Conservation (phyloP, 2,888 invertebrate species). For the Leptothorax acervorum region DNA sequence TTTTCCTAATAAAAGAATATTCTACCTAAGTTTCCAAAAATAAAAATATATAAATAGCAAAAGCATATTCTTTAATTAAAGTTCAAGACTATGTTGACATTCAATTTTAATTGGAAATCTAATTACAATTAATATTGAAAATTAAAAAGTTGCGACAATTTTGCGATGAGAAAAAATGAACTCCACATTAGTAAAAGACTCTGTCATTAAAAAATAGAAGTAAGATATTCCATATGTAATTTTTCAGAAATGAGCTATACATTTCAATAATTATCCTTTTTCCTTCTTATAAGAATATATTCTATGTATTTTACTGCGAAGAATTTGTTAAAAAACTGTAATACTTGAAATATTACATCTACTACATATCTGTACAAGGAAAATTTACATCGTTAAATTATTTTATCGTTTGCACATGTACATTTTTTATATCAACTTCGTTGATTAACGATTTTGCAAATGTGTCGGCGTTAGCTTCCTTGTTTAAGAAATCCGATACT, state of each 20-base stretch:
- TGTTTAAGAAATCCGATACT: conserved; percentile 92
- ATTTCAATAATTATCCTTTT: background rate
- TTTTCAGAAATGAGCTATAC: background rate
- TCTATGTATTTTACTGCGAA: conserved; percentile 7
- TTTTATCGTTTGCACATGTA: conserved; percentile 83
- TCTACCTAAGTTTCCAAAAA: background rate
- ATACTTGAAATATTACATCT: background rate
- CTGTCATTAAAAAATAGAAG: background rate
- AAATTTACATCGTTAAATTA: conserved; percentile 25
- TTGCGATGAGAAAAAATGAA: background rate
- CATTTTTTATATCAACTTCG: conserved; percentile 90
- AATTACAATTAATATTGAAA: background rate
- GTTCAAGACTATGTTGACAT: background rate
- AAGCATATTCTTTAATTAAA: conserved; percentile 9
- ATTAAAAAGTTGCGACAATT: conserved; percentile 1
- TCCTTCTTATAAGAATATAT: conserved; percentile 6
- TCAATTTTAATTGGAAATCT: background rate
- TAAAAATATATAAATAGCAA: conserved; percentile 1
- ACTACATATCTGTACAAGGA: background rate
- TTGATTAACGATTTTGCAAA: conserved; percentile 93
- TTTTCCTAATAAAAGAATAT: background rate
- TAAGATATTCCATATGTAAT: background rate
- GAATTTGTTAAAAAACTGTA: conserved; percentile 1
- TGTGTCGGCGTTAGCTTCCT: conserved; percentile 91
- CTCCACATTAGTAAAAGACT: background rate